phyloP scores from a whole-genome alignment of 2,797 vertebrate species.

The Enteromius fasciolatus region DNA sequence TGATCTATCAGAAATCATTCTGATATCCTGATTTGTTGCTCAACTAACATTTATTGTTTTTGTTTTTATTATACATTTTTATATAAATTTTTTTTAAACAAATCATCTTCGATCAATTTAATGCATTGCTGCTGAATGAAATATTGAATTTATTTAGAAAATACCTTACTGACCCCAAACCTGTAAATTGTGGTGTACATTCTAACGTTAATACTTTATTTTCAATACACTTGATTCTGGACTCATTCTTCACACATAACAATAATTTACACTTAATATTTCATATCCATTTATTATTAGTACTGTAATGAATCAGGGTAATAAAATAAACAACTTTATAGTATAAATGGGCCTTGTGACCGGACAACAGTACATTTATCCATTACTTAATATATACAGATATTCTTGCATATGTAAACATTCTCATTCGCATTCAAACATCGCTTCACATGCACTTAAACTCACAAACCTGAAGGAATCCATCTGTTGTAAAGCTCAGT shows the following conservation, averaged over 20 bases:
- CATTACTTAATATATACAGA: slow-evolving; percentile 3
- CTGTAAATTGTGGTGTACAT: neutral
- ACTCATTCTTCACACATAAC: too few relatives aligned
- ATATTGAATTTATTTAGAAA: neutral
- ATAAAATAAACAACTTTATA: neutral
- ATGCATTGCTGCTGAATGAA: neutral
- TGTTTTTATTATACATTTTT: neutral
- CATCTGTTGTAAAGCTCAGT: neutral
- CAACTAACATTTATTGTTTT: neutral
- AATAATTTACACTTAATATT: neutral
- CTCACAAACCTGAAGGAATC: neutral
- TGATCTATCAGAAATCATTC: neutral
- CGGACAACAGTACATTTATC: neutral
- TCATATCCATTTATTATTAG: neutral
- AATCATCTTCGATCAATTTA: neutral
- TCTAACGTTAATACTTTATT: neutral
- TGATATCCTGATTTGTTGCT: neutral
- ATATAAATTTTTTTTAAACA: neutral
- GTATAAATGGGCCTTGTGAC: neutral
- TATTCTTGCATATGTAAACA: neutral
- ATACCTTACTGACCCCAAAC: neutral
- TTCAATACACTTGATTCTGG: neutral
- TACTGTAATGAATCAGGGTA: neutral
- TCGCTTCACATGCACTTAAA: neutral
- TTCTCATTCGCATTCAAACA: neutral